These are phyloP conservation scores for Pomacea maculata DNA, from an alignment of 1,140 invertebrate genomes.

Conservation along the genomic window DNA sequence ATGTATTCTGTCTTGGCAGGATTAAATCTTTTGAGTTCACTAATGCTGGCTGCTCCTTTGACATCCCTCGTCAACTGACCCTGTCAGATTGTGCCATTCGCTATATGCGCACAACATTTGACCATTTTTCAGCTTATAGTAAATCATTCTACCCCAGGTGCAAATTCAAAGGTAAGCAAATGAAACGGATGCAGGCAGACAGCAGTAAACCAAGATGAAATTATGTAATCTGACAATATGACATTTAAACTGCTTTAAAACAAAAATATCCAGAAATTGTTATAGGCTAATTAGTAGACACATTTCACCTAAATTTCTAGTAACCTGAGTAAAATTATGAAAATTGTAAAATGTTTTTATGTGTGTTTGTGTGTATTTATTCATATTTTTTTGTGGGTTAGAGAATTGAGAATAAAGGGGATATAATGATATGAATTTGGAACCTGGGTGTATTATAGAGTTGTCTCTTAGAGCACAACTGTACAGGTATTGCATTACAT, in stretches of 20 bases:
- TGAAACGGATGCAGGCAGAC: not conserved
- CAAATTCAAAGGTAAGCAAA: conserved; percentile 42
- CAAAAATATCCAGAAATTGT: too few species aligned
- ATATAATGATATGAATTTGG: too few species aligned
- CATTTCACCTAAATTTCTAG: not conserved
- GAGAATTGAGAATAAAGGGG: too few species aligned
- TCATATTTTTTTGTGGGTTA: not conserved
- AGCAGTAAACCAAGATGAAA: not conserved
- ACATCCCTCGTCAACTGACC: conserved; percentile 58
- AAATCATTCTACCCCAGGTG: conserved; percentile 50
- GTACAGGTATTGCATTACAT: too few species aligned
- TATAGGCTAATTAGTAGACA: not conserved
- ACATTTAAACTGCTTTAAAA: too few species aligned
- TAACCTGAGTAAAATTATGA: not conserved
- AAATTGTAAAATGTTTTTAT: not conserved
- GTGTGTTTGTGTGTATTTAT: conserved; percentile 16
- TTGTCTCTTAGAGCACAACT: too few species aligned
- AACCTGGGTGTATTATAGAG: too few species aligned
- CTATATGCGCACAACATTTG: conserved; percentile 59
- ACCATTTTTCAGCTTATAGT: conserved; percentile 61
- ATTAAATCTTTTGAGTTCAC: conserved; percentile 62
- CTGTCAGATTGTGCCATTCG: conserved; percentile 58
- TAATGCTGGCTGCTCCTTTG: conserved; percentile 57
- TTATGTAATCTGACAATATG: too few species aligned
- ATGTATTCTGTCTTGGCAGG: conserved; percentile 38